Evolutionary conservation across 2,113 vertebrate genomes (phyloP).

Genomic region (Muntiacus muntjak): DNA sequence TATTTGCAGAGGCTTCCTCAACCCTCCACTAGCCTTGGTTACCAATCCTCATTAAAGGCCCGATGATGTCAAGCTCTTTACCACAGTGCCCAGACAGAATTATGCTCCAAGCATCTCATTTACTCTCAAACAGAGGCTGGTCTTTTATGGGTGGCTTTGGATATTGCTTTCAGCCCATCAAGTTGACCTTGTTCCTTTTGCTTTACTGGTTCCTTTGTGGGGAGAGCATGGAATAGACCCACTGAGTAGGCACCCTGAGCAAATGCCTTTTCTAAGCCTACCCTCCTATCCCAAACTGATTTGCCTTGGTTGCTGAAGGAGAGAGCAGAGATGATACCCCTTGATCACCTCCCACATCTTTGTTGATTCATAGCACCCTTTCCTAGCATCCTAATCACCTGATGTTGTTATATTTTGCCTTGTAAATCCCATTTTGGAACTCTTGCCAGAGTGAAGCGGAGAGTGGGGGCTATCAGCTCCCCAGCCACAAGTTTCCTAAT

Average conservation of each 20-base stretch:
- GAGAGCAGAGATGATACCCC: neutral
- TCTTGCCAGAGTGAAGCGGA: neutral
- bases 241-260: neutral
- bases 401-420: constrained; percentile 4
- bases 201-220: neutral
- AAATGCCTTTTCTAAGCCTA: neutral
- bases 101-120: neutral
- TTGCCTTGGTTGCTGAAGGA: neutral
- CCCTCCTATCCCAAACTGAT: neutral
- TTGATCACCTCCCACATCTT: neutral
- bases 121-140: neutral
- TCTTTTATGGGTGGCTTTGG: neutral
- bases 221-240: neutral
- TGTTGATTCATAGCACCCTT: neutral
- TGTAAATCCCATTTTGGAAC: constrained; percentile 38
- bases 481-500: neutral
- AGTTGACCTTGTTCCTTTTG: neutral
- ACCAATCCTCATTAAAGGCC: constrained; percentile 24
- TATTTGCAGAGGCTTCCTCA: constrained; percentile 53
- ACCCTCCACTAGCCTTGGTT: neutral
- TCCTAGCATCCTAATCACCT: neutral
- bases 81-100: neutral
- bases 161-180: neutral
- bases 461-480: neutral
- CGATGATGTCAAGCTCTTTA: neutral